Conservation (phyloP, 2,113 vertebrate genomes). For the Periophthalmodon schlosseri region DNA sequence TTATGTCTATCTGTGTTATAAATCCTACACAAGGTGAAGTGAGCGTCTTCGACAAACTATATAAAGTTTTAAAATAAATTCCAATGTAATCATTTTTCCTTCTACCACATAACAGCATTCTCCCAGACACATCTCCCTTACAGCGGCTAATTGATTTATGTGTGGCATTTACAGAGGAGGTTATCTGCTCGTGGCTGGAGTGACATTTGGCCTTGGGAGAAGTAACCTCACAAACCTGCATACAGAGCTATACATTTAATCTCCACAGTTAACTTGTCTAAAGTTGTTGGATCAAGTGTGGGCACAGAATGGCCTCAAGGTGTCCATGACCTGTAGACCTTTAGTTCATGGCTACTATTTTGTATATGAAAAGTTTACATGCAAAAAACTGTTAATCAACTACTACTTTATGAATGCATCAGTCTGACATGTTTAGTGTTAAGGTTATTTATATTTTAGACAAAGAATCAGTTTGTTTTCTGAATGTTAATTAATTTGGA, state of each 20-base stretch:
- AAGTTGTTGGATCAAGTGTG: slow-evolving; percentile 3
- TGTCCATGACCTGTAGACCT: neutral
- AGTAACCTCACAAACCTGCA: neutral
- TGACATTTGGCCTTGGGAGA: slow-evolving; percentile 1
- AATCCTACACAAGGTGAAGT: neutral
- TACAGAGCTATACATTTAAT: neutral
- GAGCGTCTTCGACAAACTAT: neutral
- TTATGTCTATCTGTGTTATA: neutral
- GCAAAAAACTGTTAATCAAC: neutral
- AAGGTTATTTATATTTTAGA: neutral
- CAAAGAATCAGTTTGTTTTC: neutral
- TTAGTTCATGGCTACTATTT: neutral
- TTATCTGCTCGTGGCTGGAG: slow-evolving; percentile 6
- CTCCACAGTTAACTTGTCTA: neutral
- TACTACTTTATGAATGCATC: neutral
- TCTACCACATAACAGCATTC: neutral
- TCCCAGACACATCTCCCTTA: neutral
- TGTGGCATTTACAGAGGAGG: slow-evolving; percentile 2
- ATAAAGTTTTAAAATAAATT: slow-evolving; percentile 1
- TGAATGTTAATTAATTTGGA: neutral
- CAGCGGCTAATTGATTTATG: slow-evolving; percentile 5
- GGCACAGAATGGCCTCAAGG: neutral
- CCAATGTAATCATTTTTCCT: neutral
- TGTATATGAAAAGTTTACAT: neutral
- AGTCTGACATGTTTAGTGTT: neutral